Conservation (phyloP, 2,113 vertebrate genomes). For the Megatriorchis doriae region DNA sequence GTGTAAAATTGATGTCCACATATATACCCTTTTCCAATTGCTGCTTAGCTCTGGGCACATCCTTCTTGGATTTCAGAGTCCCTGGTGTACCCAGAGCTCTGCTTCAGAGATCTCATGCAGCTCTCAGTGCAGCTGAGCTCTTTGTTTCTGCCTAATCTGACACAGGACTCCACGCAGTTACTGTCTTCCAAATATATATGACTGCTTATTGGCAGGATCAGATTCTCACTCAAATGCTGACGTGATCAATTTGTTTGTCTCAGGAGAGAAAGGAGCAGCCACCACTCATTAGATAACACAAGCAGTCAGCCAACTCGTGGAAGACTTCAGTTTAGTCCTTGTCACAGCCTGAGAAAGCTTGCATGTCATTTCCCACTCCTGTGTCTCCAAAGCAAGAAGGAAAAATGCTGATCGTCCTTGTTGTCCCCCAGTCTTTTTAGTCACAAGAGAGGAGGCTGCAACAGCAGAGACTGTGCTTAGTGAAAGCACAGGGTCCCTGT, state of each 20-base stretch:
- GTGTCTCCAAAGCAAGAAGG: neutral
- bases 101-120: neutral
- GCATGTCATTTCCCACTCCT: neutral
- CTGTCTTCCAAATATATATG: neutral
- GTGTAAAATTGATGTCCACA: neutral
- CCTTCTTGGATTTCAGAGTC: neutral
- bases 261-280: neutral
- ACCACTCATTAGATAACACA: neutral
- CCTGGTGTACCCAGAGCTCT: neutral
- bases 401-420: neutral
- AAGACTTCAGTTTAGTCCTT: neutral
- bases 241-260: neutral
- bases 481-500: neutral
- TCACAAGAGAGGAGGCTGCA: neutral
- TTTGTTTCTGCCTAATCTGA: neutral
- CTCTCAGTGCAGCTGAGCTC: neutral
- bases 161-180: neutral
- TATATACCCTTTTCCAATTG: neutral
- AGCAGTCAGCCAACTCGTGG: neutral
- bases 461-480: neutral
- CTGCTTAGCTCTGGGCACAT: neutral
- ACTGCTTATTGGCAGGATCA: neutral
- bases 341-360: neutral
- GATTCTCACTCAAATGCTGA: neutral
- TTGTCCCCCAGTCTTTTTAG: neutral